Percentiles rank a stretch among this genome's conserved stretches.
phyloP scores from a whole-genome alignment of 2,113 vertebrate genomes.

The Megaleporinus macrocephalus region DNA sequence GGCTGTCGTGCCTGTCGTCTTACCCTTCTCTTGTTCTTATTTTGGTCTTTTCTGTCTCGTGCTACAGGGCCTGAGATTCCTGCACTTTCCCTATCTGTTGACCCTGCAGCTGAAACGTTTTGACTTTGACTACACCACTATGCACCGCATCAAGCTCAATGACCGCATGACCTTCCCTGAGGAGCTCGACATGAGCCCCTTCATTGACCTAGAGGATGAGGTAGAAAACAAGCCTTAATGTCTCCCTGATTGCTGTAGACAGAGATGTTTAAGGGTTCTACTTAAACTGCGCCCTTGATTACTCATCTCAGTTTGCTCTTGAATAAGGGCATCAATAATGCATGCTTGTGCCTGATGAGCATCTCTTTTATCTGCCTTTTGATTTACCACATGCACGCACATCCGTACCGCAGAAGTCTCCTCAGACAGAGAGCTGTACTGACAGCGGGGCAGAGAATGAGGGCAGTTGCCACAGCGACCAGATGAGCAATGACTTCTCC shows the following conservation, averaged over 20 bases:
- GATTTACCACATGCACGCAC: neutral
- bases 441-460: constrained; percentile 99
- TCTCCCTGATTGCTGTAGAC: neutral
- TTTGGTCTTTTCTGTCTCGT: constrained; percentile 14
- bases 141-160: constrained; percentile 98
- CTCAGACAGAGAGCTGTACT: constrained; percentile 98
- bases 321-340: neutral
- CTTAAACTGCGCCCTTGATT: neutral
- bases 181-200: constrained; percentile 96
- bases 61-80: constrained; percentile 91
- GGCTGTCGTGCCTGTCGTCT: constrained; percentile 7
- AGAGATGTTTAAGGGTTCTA: neutral
- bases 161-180: constrained; percentile 99
- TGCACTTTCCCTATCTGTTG: constrained; percentile 96
- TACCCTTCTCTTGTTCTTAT: constrained; percentile 7
- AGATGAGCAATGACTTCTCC: constrained; percentile 99
- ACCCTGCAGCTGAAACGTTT: constrained; percentile 97
- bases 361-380: neutral
- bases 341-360: neutral
- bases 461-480: constrained; percentile 99
- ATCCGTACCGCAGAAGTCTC: constrained; percentile 86
- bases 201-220: constrained; percentile 98
- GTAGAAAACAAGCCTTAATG: constrained; percentile 70
- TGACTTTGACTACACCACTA: constrained; percentile 99
- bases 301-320: neutral